Conservation (phyloP, 2,888 invertebrate genomes). For the Tryphoninae sp. region DNA sequence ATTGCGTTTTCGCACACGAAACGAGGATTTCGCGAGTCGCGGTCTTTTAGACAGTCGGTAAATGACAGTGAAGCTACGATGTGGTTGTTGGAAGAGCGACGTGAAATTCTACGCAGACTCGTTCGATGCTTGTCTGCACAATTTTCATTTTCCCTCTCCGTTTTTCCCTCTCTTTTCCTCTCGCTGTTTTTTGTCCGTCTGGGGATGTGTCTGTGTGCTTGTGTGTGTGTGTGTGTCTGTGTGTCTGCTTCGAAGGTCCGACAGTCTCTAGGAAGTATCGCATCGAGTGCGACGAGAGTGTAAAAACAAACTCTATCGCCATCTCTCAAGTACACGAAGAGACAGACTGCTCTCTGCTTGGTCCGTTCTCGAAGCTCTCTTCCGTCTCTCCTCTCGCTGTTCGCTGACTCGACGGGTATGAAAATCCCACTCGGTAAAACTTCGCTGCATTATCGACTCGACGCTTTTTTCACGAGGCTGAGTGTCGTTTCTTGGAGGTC, state of each 20-base stretch:
- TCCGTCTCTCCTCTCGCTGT: not conserved
- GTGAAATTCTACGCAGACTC: slow-evolving; percentile 65
- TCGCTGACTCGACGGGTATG: slow-evolving; percentile 44
- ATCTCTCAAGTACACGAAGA: slow-evolving; percentile 37
- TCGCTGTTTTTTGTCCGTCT: not conserved
- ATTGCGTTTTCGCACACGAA: not conserved
- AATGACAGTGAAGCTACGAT: slow-evolving; percentile 28
- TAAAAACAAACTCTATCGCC: slow-evolving; percentile 51
- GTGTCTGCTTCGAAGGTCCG: not conserved
- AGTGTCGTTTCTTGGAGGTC: not conserved
- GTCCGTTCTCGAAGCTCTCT: not conserved
- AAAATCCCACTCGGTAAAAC: slow-evolving; percentile 30
- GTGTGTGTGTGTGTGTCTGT: not conserved
- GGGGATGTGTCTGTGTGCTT: not conserved
- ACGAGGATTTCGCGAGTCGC: slow-evolving; percentile 42
- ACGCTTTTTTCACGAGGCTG: not conserved
- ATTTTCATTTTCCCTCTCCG: not conserved
- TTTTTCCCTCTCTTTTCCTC: no score
- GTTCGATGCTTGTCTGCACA: slow-evolving; percentile 52
- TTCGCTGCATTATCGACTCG: slow-evolving; percentile 51
- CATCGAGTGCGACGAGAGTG: slow-evolving; percentile 9
- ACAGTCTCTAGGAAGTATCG: not conserved
- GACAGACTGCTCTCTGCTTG: not conserved
- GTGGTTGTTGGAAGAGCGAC: not conserved
- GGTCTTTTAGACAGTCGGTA: slow-evolving; percentile 21